These are phyloP conservation scores for Apodemus sylvaticus DNA, from an alignment of 2,113 vertebrate genomes.

Conservation along the genomic window DNA sequence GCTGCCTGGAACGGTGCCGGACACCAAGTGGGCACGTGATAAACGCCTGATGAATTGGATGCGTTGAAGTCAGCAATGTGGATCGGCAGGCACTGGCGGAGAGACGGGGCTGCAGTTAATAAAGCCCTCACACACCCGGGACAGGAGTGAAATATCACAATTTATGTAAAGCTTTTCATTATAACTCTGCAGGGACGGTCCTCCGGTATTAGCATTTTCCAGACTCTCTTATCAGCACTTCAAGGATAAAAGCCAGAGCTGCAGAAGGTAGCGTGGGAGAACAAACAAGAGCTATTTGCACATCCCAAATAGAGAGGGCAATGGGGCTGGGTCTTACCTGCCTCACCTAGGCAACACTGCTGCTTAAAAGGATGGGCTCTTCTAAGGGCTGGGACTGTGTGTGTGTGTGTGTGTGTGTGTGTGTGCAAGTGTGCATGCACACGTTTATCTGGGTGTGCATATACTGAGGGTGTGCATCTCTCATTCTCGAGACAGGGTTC, in stretches of 20 bases:
- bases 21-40: not conserved
- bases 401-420: not conserved
- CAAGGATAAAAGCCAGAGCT: slow-evolving; percentile 77
- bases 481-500: not conserved
- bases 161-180: slow-evolving; percentile 81
- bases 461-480: not conserved
- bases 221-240: slow-evolving; percentile 78
- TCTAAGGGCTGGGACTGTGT: not conserved
- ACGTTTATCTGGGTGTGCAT: not conserved
- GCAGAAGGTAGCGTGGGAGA: not conserved
- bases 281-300: not conserved
- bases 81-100: not conserved
- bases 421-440: no score
- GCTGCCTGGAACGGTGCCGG: not conserved
- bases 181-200: slow-evolving; percentile 77
- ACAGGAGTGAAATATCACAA: slow-evolving; percentile 67
- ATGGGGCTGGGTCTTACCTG: fast-evolving
- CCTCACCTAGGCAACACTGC: not conserved
- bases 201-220: slow-evolving; percentile 77
- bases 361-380: not conserved
- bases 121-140: slow-evolving; percentile 44
- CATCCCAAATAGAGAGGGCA: not conserved
- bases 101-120: slow-evolving; percentile 22
- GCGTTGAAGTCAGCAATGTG: not conserved
- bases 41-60: slow-evolving; percentile 53